A percentile compares a stretch with the other conserved stretches of the same genome.
These are phyloP conservation scores for Palythoa grandis DNA, from an alignment of 92 coral and sea anemone genomes.

Conservation along the genomic window DNA sequence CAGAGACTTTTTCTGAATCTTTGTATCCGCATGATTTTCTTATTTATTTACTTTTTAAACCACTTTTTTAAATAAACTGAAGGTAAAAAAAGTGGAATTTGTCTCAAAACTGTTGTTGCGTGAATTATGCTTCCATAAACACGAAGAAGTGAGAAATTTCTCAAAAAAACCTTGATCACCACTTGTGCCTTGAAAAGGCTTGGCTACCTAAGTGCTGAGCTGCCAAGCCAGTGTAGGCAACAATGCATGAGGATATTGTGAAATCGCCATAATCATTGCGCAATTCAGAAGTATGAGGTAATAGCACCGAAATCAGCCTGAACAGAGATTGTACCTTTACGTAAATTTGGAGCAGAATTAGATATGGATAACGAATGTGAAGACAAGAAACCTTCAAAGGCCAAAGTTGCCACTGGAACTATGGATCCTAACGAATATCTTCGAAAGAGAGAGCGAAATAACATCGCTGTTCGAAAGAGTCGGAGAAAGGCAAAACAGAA, in stretches of 20 bases:
- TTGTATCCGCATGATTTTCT: too few species aligned
- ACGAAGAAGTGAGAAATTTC: too few species aligned
- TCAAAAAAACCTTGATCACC: too few species aligned
- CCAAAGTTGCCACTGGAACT: background rate
- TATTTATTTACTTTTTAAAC: too few species aligned
- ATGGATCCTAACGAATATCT: conserved; percentile 62
- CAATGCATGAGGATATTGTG: conserved; percentile 24
- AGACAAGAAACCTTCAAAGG: background rate
- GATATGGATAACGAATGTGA: background rate
- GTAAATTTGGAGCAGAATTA: background rate
- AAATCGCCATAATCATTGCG: conserved; percentile 36
- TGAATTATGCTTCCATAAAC: too few species aligned
- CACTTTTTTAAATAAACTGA: too few species aligned
- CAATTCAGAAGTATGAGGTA: conserved; percentile 33
- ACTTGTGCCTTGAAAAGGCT: background rate
- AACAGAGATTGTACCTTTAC: background rate
- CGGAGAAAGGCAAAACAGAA: conserved; percentile 94
- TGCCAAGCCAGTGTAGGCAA: background rate
- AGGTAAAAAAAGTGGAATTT: too few species aligned
- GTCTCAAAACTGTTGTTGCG: too few species aligned
- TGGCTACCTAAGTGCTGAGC: conserved; percentile 1
- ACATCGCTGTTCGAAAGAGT: conserved; percentile 96
- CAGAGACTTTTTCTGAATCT: too few species aligned
- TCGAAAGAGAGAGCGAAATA: conserved; percentile 89
- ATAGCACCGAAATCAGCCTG: background rate